Conservation (phyloP, 2,113 vertebrate species). For the Halcyon senegalensis region DNA sequence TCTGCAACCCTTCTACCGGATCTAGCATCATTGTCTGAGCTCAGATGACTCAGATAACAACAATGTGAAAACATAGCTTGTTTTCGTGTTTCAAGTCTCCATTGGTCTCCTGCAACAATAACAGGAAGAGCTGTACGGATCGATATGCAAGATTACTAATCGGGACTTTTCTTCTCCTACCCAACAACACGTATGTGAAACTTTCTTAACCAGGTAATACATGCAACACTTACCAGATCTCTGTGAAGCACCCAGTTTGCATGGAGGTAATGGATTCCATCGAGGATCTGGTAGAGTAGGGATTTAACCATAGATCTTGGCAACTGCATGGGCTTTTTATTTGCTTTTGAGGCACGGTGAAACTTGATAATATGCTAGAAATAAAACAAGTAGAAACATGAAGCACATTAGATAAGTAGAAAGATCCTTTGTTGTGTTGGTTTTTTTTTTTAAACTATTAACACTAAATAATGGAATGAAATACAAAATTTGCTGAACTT, state of each 20-base stretch:
- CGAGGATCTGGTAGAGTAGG: slow-evolving; percentile 86
- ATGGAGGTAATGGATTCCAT: slow-evolving; percentile 88
- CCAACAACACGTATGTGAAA: not conserved
- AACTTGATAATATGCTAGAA: slow-evolving; percentile 89
- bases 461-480: slow-evolving; percentile 49
- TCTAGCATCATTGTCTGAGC: slow-evolving; percentile 52
- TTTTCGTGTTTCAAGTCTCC: slow-evolving; percentile 45
- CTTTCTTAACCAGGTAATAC: not conserved
- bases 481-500: not conserved
- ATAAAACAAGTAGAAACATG: slow-evolving; percentile 61
- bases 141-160: slow-evolving; percentile 9
- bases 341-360: slow-evolving; percentile 89
- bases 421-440: not conserved
- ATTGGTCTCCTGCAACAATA: slow-evolving; percentile 56
- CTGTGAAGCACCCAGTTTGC: slow-evolving; percentile 88
- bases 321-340: slow-evolving; percentile 88
- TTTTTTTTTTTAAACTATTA: not conserved
- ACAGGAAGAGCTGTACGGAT: slow-evolving; percentile 55
- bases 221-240: slow-evolving; percentile 77
- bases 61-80: slow-evolving; percentile 25
- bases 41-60: slow-evolving; percentile 48
- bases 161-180: not conserved
- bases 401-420: not conserved
- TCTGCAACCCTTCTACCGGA: slow-evolving; percentile 42
- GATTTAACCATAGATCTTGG: slow-evolving; percentile 88